A percentile compares a stretch with the other conserved stretches of the same genome.
Conservation (phyloP, 2,797 vertebrate species). For the Macropus fuliginosus region DNA sequence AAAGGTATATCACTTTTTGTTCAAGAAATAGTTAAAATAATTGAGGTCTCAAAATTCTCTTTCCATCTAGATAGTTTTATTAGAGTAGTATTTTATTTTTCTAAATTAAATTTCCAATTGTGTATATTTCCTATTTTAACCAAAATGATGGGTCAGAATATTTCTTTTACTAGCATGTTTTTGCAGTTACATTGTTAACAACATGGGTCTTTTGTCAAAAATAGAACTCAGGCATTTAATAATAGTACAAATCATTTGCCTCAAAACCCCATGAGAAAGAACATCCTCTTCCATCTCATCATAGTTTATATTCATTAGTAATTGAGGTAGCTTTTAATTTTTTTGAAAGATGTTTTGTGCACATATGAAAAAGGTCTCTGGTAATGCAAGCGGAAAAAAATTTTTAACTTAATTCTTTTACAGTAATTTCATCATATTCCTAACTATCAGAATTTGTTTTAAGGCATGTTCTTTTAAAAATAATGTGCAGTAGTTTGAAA, state of each 20-base stretch:
- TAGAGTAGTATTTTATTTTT: background rate
- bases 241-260: background rate
- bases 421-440: background rate
- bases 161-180: background rate
- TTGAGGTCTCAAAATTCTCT: background rate
- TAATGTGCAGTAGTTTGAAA: constrained; percentile 38
- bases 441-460: constrained; percentile 47
- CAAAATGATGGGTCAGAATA: background rate
- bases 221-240: background rate
- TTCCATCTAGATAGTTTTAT: background rate
- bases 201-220: background rate
- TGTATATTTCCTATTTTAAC: background rate
- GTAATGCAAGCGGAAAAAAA: background rate
- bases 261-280: background rate
- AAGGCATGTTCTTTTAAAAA: constrained; percentile 8
- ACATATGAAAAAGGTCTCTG: background rate
- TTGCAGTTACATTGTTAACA: background rate
- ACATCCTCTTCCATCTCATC: background rate
- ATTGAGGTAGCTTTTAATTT: background rate
- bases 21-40: background rate
- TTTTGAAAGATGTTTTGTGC: background rate
- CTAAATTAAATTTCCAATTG: background rate
- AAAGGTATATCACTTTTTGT: background rate
- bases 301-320: background rate
- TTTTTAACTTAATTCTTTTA: background rate